Percentiles rank a stretch among this genome's conserved stretches.
Evolutionary conservation across 92 coral and sea anemone genomes (phyloP).

Genomic region (Micromussa lordhowensis): DNA sequence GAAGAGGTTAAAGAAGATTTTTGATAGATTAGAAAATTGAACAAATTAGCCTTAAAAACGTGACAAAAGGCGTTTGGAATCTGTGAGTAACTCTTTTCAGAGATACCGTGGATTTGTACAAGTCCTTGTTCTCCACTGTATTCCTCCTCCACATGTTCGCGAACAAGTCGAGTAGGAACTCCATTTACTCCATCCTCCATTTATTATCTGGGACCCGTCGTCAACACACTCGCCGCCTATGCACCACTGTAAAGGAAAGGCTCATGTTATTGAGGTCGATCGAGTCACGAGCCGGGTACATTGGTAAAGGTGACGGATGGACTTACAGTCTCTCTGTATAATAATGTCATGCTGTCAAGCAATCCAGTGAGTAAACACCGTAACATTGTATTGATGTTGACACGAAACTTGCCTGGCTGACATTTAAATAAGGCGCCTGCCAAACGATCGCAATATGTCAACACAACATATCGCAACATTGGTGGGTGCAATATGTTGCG

Average conservation of each 20-base stretch:
- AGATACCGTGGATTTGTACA: constrained; percentile 87
- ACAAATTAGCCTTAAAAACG: too few relatives aligned
- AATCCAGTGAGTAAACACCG: too few relatives aligned
- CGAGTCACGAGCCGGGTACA: not conserved
- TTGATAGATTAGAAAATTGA: too few relatives aligned
- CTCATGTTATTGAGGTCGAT: not conserved
- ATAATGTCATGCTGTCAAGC: too few relatives aligned
- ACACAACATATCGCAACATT: too few relatives aligned
- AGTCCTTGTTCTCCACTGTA: constrained; percentile 76
- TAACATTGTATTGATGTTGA: not conserved
- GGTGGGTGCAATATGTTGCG: too few relatives aligned
- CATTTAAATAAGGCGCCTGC: too few relatives aligned
- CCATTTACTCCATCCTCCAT: constrained; percentile 95
- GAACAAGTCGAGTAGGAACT: constrained; percentile 61
- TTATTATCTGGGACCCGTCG: constrained; percentile 84
- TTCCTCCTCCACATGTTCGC: constrained; percentile 84
- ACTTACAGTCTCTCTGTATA: too few relatives aligned
- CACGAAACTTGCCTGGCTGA: too few relatives aligned
- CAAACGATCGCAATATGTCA: too few relatives aligned
- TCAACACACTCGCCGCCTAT: constrained; percentile 92
- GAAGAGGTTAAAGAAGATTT: too few relatives aligned
- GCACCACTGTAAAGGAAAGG: constrained; percentile 79
- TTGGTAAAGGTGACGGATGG: not conserved
- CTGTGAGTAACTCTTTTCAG: not conserved
- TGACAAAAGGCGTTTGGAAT: too few relatives aligned